Base-by-base conservation (phyloP, 2,888 invertebrate genomes). In the Lasius fuliginosus region DNA sequence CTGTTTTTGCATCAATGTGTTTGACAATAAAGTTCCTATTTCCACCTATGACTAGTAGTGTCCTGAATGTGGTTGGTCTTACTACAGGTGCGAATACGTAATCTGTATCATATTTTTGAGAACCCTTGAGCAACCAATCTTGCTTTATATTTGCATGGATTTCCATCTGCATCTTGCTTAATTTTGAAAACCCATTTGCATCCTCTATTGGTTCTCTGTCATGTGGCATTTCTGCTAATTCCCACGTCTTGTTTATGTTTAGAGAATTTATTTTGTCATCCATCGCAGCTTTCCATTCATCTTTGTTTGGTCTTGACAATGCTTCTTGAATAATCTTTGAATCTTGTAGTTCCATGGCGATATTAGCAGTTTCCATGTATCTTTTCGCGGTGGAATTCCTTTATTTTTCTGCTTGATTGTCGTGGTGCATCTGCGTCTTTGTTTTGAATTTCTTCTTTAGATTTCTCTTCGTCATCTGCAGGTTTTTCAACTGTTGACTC, bases 301-400 rank as follows among this genome's bases (percentile, higher is more conserved):
- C 8, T 33, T 6, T 79, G 23, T 75, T 12, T 12, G 23, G 58
- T 3, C 71, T n/a, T 9, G 46, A 74, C 18, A 84, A 12, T 4
- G 33, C 82, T 27, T 82, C 58, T 64, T 64, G 9, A 33, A 64
- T 11, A 0, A 4, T 64, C 1, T 3, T 64, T 11, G 64, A 18
- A 36, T 64, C 36, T 62, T 33, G 62, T 18, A 62, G 8, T 18
- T 62, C 30, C 30, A 33, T 33, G 27, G 30, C 62, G 8, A 30
- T 3, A 3, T 30, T 62, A 6, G 18, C 62, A 30, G 30, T 4
- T 56, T 68, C 83, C n/a, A 9, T 15, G 0, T 75, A 76, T 5
- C 82, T 49, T 1, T 81, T 46, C 1, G 84, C 1, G 84, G 82
- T 56, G 84, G 76, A n/a, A 86, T 64, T 2, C 82, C 86, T 83